phyloP scores from a whole-genome alignment of 2,113 vertebrate genomes.

The Ceyx cyanopectus region DNA sequence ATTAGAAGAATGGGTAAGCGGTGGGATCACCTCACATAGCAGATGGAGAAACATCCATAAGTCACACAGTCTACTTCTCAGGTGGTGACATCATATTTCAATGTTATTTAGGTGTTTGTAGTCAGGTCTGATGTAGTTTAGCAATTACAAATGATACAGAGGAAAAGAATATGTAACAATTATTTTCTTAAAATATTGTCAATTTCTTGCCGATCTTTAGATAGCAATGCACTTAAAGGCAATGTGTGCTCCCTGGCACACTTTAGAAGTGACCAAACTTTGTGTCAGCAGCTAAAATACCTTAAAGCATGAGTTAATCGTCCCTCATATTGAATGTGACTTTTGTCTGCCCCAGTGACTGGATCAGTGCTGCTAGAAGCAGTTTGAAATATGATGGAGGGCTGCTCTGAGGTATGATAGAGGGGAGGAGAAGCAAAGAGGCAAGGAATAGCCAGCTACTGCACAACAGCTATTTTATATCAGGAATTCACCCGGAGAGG shows the following conservation, averaged over 20 bases:
- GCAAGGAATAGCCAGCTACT: background rate
- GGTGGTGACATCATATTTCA: background rate
- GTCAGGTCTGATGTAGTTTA: background rate
- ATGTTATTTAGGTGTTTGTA: background rate
- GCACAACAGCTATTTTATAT: background rate
- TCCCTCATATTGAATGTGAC: background rate
- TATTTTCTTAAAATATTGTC: background rate
- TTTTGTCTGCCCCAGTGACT: background rate
- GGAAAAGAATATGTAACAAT: background rate
- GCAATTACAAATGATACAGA: background rate
- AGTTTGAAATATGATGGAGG: background rate
- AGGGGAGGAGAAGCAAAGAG: background rate
- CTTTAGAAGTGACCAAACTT: background rate
- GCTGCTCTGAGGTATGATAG: background rate
- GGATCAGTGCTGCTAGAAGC: background rate
- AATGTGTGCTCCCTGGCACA: background rate
- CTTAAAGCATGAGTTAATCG: background rate
- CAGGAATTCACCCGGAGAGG: slow-evolving; percentile 35
- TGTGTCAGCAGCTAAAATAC: background rate
- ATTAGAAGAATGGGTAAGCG: background rate
- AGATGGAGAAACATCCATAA: background rate
- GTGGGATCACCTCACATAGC: background rate
- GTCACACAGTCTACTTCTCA: background rate
- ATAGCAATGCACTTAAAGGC: background rate
- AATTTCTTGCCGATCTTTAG: background rate